Percentiles rank a stretch among this genome's conserved stretches.
Conservation (phyloP, 2,888 invertebrate genomes). For the Polia nebulosa region DNA sequence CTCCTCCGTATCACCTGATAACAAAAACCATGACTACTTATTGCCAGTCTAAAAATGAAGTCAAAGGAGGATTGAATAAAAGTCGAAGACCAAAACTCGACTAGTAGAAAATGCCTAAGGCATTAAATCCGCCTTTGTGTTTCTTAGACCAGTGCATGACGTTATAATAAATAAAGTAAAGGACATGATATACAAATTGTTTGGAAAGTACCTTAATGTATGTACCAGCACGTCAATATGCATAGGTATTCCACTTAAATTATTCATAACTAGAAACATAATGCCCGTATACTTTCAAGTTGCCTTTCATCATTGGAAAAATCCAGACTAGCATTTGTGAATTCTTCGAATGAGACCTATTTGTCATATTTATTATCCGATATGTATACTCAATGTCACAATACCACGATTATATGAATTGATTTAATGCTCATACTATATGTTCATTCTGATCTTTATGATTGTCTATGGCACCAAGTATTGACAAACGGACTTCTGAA, state of each 20-base stretch:
- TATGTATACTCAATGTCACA: constrained; percentile 1
- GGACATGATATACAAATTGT: too few relatives aligned
- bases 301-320: constrained; percentile 35
- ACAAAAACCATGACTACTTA: neutral
- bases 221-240: constrained; percentile 17
- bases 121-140: too few relatives aligned
- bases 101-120: too few relatives aligned
- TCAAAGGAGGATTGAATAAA: too few relatives aligned
- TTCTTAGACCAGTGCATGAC: too few relatives aligned
- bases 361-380: constrained; percentile 2
- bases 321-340: constrained; percentile 13
- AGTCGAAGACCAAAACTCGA: too few relatives aligned
- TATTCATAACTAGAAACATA: constrained; percentile 34
- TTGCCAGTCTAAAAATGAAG: neutral
- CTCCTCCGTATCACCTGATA: neutral
- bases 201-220: constrained; percentile 15
- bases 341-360: constrained; percentile 12
- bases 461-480: neutral
- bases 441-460: neutral
- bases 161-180: too few relatives aligned
- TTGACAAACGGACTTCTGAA: neutral
- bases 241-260: constrained; percentile 24
- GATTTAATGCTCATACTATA: neutral
- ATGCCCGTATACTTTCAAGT: constrained; percentile 39
- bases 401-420: neutral